phyloP scores from a whole-genome alignment of 2,797 vertebrate genomes.

The Avahi laniger region DNA sequence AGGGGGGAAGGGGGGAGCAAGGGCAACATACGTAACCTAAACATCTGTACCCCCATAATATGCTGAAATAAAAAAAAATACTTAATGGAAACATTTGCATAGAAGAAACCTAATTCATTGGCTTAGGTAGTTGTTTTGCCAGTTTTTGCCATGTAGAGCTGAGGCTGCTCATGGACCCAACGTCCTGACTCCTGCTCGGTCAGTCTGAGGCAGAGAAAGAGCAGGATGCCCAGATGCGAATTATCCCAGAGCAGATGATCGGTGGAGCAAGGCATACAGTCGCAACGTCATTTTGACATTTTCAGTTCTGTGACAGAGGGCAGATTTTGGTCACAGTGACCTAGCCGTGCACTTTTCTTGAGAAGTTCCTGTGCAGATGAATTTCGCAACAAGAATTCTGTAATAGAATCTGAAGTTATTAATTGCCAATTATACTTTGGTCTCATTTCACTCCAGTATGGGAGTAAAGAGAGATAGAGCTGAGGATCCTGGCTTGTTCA shows the following conservation, averaged over 20 bases:
- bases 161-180: fast-evolving
- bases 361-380: not conserved
- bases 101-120: not conserved
- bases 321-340: not conserved
- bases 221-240: fast-evolving
- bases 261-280: not conserved
- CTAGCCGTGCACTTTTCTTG: not conserved
- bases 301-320: not conserved
- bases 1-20: no score
- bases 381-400: not conserved
- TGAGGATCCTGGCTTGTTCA: constrained; percentile 42
- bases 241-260: not conserved
- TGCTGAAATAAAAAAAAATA: no score
- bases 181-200: fast-evolving
- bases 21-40: no score
- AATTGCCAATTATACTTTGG: constrained; percentile 62
- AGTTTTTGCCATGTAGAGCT: fast-evolving
- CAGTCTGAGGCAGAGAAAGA: not conserved
- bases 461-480: not conserved
- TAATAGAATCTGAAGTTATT: constrained; percentile 67
- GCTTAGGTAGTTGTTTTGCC: not conserved
- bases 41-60: no score
- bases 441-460: constrained; percentile 49
- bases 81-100: not conserved
- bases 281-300: not conserved